Evolutionary conservation across 2,797 vertebrate genomes (phyloP), one percentile per base, ranked within the genome.

Genomic region (Melanotaenia trifasciata): DNA sequence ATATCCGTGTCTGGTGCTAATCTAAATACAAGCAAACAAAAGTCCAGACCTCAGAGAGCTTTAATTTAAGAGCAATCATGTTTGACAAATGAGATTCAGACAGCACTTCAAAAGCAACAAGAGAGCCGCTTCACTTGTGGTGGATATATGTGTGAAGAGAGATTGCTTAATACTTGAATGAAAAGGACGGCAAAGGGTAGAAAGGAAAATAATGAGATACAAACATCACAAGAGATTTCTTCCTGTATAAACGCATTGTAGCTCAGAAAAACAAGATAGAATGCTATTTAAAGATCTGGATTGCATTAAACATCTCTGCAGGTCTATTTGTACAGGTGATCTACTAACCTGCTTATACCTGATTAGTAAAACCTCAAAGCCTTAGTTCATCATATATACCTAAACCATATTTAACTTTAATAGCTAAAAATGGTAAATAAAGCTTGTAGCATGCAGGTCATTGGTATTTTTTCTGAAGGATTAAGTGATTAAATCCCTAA

Each of bases 41-140:
- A 69, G 61, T 70, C 68, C 58, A 5, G 71, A 47, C 79, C 71
- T 76, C 53, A 13, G 72, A 80, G 85, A 62, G 70, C 40, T 83
- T 89, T 88, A 84, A 78, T 89, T 86, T 80, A 91, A 89, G 89
- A 70, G 84, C 90, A 91, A 89, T 92, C 83, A 70, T 85, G 82
- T 90, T 87, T 87, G 82, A 92, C 84, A 92, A 93, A 94, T 91
- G 87, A 84, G 85, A 90, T 84, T 85, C 87, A 76, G 89, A 91
- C 81, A 50, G 70, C 77, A 86, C 92, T 89, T 81, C 72, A 83
- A 73, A 83, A 70, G 70, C 63, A 80, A 82, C 74, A 13, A 80
- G 73, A 79, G 81, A 68, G 28, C 63, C 4, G 64, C 67, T 72
- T 64, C 66, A 72, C 82, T 84, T 67, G 73, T 82, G 89, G 82